A percentile compares a stretch with the other conserved stretches of the same genome.
phyloP scores from a whole-genome alignment of 2,797 vertebrate species.

The Mastacembelus armatus region DNA sequence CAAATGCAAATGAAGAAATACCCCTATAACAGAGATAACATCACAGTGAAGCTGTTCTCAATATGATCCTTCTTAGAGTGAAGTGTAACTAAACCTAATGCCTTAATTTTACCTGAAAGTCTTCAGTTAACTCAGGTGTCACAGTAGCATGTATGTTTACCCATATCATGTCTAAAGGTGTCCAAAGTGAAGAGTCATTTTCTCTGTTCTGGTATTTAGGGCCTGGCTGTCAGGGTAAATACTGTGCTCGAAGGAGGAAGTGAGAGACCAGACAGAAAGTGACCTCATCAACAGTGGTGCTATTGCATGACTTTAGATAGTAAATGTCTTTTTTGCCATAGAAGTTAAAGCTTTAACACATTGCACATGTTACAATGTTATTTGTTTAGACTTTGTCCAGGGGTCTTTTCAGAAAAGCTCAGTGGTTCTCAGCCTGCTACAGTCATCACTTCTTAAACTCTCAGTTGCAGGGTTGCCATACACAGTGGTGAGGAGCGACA shows the following conservation, averaged over 20 bases:
- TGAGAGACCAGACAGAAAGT: constrained; percentile 84
- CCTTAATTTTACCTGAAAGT: background rate
- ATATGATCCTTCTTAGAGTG: background rate
- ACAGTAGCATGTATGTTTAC: background rate
- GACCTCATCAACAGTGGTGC: constrained; percentile 96
- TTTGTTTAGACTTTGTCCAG: constrained; percentile 18
- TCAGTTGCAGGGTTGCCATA: background rate
- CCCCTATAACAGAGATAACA: background rate
- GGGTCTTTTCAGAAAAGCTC: constrained; percentile 34
- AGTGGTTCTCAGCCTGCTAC: constrained; percentile 45
- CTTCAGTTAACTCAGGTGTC: background rate
- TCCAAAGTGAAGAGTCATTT: background rate
- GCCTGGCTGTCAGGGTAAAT: constrained; percentile 89
- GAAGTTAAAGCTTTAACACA: constrained; percentile 59
- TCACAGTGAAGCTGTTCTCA: background rate
- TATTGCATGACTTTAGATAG: constrained; percentile 93
- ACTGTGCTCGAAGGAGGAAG: constrained; percentile 94
- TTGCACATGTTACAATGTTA: constrained; percentile 34
- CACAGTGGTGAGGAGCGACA: background rate
- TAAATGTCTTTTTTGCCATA: constrained; percentile 74
- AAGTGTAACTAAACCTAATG: background rate
- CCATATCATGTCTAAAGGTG: background rate
- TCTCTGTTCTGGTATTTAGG: constrained; percentile 70
- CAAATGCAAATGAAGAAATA: background rate
- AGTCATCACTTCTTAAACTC: background rate